Evolutionary conservation across 2,797 vertebrate species (phyloP).

Genomic region (Lindbergichthys nudifrons): DNA sequence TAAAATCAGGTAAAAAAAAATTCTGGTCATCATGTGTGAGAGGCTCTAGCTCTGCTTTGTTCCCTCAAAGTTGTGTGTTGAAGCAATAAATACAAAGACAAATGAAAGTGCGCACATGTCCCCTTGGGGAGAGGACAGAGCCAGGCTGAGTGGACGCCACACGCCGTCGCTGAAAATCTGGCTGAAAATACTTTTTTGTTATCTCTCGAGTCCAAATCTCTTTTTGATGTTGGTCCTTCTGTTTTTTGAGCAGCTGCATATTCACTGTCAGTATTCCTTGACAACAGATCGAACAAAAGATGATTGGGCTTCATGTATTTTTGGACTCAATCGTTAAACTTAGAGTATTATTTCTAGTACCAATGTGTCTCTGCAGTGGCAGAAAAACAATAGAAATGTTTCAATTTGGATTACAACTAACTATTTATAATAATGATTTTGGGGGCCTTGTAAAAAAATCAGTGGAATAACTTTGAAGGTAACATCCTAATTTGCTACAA

Average conservation of each 20-base stretch:
- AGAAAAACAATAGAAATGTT: not conserved
- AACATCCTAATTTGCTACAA: not conserved
- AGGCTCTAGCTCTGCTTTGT: constrained; percentile 28
- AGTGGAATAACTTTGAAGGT: not conserved
- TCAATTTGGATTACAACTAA: not conserved
- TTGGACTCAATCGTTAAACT: constrained; percentile 18
- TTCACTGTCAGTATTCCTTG: not conserved
- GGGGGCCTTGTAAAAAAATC: not conserved
- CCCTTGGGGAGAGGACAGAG: constrained; percentile 32
- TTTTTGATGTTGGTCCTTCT: constrained; percentile 8
- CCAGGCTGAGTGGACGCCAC: constrained; percentile 29
- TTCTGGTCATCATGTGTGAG: constrained; percentile 36
- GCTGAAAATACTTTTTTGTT: constrained; percentile 29
- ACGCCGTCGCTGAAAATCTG: constrained; percentile 33
- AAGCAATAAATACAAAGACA: constrained; percentile 41
- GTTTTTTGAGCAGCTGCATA: constrained; percentile 18
- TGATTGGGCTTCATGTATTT: constrained; percentile 13
- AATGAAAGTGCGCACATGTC: constrained; percentile 44
- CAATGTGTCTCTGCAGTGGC: not conserved
- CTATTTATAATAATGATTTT: not conserved
- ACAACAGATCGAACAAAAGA: constrained; percentile 27
- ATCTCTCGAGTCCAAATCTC: constrained; percentile 11
- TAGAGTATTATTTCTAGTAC: not conserved
- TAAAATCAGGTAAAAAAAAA: constrained; percentile 59
- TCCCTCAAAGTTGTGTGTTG: constrained; percentile 3